Evolutionary conservation across 2,888 invertebrate genomes (phyloP), one percentile per base, ranked within the genome.

Genomic region (Beris chalybata): DNA sequence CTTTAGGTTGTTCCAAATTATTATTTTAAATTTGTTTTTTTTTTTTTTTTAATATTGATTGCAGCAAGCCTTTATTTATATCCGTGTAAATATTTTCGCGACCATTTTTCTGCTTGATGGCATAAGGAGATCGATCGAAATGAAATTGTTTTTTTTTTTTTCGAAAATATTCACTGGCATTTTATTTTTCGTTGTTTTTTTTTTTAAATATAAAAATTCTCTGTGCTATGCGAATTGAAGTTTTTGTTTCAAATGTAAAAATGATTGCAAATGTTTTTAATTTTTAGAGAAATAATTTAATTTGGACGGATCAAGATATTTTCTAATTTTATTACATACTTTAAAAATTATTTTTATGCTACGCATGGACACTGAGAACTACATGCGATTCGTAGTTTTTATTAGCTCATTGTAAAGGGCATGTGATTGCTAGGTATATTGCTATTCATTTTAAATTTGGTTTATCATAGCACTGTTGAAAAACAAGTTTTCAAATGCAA

Each of bases 271-370:
- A 56, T 29, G 15, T 29, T 22, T 22, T 22, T 7, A 7, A 22
- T 45, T 47, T 22, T n/a, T 29, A 12, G 30, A 45, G 30, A 11
- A 47, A 29, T 7, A 29, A n/a, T 31, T 32, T 32, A 12, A 7
- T 58, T 45, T 58, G 58, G 58, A 58, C 58, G 58, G 58, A 58
- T 58, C 30, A 47, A 58, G 45, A 58, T 58, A 12, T 45, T 22
- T 58, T 4, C 15, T 56, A 22, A 29, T 44, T 44, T 56, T n/a
- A 44, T 44, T 9, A 44, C n/a, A 12, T 44, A 12, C n/a, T 44
- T 44, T 2, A n/a, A 13, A 50, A 13, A n/a, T 13, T 50, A 13
- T 13, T 50, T 50, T n/a, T 11, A 7, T 5, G 5, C 5, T 43
- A 5, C 4, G 43, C 9, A 56, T n/a, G 43, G 7, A n/a, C 5